Evolutionary conservation across 2,113 vertebrate genomes (phyloP), one percentile per base, ranked within the genome.

Genomic region (Dicaeum eximium): DNA sequence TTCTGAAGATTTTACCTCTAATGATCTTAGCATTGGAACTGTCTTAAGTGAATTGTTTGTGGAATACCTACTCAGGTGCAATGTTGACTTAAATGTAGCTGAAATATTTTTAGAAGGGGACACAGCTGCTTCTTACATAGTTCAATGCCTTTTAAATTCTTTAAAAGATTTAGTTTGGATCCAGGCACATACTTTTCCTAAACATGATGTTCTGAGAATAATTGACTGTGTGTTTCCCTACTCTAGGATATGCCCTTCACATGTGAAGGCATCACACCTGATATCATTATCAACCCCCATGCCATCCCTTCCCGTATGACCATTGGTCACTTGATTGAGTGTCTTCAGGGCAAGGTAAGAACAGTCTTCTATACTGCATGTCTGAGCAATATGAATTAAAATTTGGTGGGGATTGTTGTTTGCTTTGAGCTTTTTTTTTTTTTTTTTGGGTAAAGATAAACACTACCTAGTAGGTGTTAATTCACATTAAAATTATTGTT

Each of bases 301-400:
- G 99, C 99, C 98, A 99, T 99, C 97, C 99, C 99, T 20, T 99
- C 99, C 92, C 98, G 99, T 28, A 99, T 99, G 99, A 99, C 99
- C 40, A 99, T 99, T 74, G 99, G 99, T 95, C 99, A 99, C 98
- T 98, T 99, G 98, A 99, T 99, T 83, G 99, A 99, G 97, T 99
- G 99, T 96, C 98, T 99, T 90, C 99, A 99, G 97, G 99, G 99
- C n/a, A 99, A 99, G 98, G 99, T 99, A 97, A 95, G 94, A 69
- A 37, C 13, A 94, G 37, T 61, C 53, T 47, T 75, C 33, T 13
- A 13, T 31, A 19, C 51, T 84, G 12, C 5, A 50, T 60, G 33
- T 60, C 37, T 72, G n/a, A 91, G 58, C 31, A 78, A 22, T 17
- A 25, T 10, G 31, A 62, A 35, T 69, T 90, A 33, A 64, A 70